Conservation (phyloP, 2,797 vertebrate species). For the Cercopithecus neglectus region DNA sequence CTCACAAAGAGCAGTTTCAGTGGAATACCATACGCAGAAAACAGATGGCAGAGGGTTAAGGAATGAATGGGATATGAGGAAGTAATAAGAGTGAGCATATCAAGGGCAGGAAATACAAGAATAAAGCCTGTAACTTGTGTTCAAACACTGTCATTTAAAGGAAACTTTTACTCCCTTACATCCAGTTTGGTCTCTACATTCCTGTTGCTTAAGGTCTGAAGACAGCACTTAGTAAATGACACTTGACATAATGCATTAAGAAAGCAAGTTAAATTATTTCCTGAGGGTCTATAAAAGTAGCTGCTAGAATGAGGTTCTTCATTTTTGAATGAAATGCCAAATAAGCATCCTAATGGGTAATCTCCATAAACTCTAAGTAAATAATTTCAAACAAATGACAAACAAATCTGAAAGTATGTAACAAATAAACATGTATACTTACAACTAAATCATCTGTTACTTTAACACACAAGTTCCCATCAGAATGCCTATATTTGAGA, state of each 20-base stretch:
- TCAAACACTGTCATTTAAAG: background rate
- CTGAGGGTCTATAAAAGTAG: background rate
- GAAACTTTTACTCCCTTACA: background rate
- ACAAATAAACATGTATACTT: conserved; percentile 82
- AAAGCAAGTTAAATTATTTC: background rate
- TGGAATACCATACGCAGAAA: accelerated
- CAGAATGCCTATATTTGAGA: conserved; percentile 96
- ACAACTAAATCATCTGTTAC: conserved; percentile 97
- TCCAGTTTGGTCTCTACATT: background rate
- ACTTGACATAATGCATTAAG: background rate
- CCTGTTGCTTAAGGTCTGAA: background rate
- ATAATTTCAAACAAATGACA: conserved; percentile 40
- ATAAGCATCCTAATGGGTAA: background rate
- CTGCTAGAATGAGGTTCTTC: conserved; percentile 34
- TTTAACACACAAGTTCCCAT: conserved; percentile 97
- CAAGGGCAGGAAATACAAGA: background rate
- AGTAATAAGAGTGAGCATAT: background rate
- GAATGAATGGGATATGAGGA: background rate
- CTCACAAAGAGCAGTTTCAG: too few species aligned
- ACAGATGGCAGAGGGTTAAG: background rate
- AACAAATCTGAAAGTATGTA: conserved; percentile 2
- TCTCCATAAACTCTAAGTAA: background rate
- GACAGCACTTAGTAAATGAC: background rate
- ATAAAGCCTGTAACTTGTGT: background rate
- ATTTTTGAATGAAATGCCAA: conserved; percentile 28